phyloP scores from a whole-genome alignment of 2,797 vertebrate species.

The Poecilia wingei region DNA sequence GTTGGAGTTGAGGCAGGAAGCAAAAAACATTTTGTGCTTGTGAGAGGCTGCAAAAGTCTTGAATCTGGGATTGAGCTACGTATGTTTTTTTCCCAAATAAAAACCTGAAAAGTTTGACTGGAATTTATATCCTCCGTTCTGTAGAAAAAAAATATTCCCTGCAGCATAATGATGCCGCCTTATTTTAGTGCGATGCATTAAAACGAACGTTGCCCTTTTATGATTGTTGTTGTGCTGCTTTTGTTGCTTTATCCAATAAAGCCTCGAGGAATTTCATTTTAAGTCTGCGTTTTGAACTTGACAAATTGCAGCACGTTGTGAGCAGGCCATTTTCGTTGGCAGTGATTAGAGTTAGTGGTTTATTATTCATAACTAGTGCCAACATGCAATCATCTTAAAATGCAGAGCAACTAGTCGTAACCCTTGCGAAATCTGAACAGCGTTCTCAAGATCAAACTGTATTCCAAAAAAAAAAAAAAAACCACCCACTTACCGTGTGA shows the following conservation, averaged over 20 bases:
- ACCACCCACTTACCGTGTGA: not conserved
- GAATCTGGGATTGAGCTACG: not conserved
- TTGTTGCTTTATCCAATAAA: not conserved
- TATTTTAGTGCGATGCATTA: not conserved
- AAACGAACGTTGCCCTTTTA: not conserved
- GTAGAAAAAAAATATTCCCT: not conserved
- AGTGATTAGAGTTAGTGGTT: not conserved
- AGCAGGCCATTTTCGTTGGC: not conserved
- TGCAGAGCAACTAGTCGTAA: not conserved
- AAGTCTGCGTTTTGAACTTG: not conserved
- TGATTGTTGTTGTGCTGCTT: not conserved
- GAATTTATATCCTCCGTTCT: not conserved
- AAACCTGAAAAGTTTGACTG: not conserved
- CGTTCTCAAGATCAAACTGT: not conserved
- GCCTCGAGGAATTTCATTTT: not conserved
- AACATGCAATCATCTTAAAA: not conserved
- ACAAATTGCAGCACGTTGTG: not conserved
- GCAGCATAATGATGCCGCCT: not conserved
- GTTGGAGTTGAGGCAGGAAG: not conserved
- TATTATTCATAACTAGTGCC: not conserved
- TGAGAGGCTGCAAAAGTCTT: too few species aligned
- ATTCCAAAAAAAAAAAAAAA: not conserved
- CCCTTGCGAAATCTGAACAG: not conserved
- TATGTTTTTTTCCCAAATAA: not conserved
- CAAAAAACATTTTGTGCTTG: too few species aligned